These are phyloP conservation scores for Dyspetes luteomarginatus DNA, from an alignment of 2,888 invertebrate genomes.

Conservation along the genomic window DNA sequence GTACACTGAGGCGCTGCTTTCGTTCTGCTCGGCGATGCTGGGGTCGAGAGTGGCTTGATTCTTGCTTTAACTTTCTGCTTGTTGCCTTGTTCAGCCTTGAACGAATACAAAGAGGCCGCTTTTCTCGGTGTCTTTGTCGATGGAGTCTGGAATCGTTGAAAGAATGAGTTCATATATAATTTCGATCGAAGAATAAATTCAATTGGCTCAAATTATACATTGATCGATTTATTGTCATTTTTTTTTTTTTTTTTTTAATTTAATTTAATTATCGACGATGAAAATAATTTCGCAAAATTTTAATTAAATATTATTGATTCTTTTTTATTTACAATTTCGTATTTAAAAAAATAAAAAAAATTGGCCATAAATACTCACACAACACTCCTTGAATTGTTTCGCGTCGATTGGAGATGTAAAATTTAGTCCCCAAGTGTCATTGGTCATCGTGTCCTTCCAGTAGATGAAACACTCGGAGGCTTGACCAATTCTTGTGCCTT, in stretches of 20 bases:
- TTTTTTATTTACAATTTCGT: too few relatives aligned
- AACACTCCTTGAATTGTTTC: slow-evolving; percentile 97
- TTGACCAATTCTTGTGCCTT: slow-evolving; percentile 97
- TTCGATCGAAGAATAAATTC: slow-evolving; percentile 27
- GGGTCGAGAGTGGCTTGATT: slow-evolving; percentile 96
- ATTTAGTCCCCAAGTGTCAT: slow-evolving; percentile 99
- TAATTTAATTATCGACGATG: too few relatives aligned
- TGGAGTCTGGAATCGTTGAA: slow-evolving; percentile 89
- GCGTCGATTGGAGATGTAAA: slow-evolving; percentile 99
- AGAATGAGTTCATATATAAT: slow-evolving; percentile 65
- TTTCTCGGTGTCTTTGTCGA: slow-evolving; percentile 99
- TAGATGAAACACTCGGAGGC: slow-evolving; percentile 99
- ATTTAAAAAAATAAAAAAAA: neutral
- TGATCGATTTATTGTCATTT: neutral
- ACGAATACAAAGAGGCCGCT: slow-evolving; percentile 97
- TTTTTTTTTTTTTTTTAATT: neutral
- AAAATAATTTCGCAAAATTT: too few relatives aligned
- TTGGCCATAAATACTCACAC: slow-evolving; percentile 89
- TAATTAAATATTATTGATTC: too few relatives aligned
- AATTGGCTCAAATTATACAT: neutral
- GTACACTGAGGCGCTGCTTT: slow-evolving; percentile 97
- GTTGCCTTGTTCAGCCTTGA: slow-evolving; percentile 92
- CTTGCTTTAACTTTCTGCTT: slow-evolving; percentile 95
- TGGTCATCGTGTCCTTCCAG: slow-evolving; percentile 98
- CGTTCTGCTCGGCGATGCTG: slow-evolving; percentile 94